A percentile compares a stretch with the other conserved stretches of the same genome.
Conservation (phyloP, 2,113 vertebrate species). For the Elachura formosa region DNA sequence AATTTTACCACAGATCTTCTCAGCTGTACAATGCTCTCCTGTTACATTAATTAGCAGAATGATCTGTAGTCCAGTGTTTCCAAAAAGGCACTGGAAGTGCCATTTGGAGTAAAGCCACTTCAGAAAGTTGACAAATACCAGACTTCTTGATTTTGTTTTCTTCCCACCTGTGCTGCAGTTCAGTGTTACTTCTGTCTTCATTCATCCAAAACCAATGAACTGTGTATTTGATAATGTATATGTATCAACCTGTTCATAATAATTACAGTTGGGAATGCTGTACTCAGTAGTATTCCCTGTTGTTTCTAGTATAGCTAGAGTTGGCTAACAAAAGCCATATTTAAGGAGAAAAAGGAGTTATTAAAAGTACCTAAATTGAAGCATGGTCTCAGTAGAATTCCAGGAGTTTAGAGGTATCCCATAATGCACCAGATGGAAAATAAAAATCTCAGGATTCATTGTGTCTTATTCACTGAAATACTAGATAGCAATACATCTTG, state of each 20-base stretch:
- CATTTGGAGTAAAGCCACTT: neutral
- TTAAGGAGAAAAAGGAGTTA: slow-evolving; percentile 5
- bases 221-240: slow-evolving; percentile 15
- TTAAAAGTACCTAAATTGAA: slow-evolving; percentile 24
- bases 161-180: neutral
- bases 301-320: neutral
- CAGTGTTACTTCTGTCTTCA: neutral
- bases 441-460: neutral
- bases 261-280: slow-evolving; percentile 24
- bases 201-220: slow-evolving; percentile 25
- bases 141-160: neutral
- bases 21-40: neutral
- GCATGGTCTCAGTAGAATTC: neutral
- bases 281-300: slow-evolving; percentile 17
- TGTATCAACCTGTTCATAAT: slow-evolving; percentile 36
- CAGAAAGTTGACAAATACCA: neutral
- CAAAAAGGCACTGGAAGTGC: neutral
- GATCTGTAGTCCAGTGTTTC: neutral
- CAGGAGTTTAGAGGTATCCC: neutral
- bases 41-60: neutral
- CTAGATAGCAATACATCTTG: neutral
- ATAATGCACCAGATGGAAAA: neutral
- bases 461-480: neutral
- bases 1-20: neutral
- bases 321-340: slow-evolving; percentile 10